Conservation (phyloP, 1,140 invertebrate genomes). For the Drosophila navojoa region DNA sequence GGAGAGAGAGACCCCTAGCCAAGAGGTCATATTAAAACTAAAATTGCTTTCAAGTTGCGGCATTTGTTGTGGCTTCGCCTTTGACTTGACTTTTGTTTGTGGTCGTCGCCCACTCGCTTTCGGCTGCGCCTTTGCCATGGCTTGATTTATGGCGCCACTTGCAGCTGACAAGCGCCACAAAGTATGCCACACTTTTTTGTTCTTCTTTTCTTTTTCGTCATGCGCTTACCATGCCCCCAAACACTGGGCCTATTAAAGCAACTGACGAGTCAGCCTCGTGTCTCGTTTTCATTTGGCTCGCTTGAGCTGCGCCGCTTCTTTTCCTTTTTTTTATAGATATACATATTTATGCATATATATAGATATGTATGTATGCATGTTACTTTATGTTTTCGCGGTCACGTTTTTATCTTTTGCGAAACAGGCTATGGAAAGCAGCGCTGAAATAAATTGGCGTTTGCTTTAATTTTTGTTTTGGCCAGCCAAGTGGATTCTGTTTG, state of each 20-base stretch:
- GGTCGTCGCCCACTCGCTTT: constrained; percentile 26
- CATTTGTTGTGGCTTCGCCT: constrained; percentile 44
- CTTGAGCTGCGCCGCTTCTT: constrained; percentile 11
- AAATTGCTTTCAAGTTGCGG: constrained; percentile 60
- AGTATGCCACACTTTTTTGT: constrained; percentile 47
- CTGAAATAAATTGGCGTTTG: constrained; percentile 39
- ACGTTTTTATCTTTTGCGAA: constrained; percentile 71
- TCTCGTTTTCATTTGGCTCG: constrained; percentile 43
- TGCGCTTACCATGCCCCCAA: constrained; percentile 4
- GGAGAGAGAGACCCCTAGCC: not conserved
- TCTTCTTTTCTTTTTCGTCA: constrained; percentile 20
- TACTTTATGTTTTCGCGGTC: constrained; percentile 66
- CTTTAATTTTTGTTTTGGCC: constrained; percentile 36
- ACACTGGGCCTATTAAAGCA: constrained; percentile 40
- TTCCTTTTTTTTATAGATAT: not conserved
- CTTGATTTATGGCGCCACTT: constrained; percentile 76
- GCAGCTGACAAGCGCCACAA: constrained; percentile 57
- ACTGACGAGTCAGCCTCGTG: constrained; percentile 20
- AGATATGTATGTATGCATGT: too few species aligned
- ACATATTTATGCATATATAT: too few species aligned
- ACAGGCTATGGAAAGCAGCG: constrained; percentile 33
- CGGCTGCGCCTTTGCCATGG: not conserved
- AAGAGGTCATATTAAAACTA: constrained; percentile 68
- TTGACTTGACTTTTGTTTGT: constrained; percentile 51
- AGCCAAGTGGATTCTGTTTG: constrained; percentile 17